These are phyloP conservation scores for Dryoscopus gambensis DNA, from an alignment of 2,113 vertebrate genomes.

Conservation along the genomic window DNA sequence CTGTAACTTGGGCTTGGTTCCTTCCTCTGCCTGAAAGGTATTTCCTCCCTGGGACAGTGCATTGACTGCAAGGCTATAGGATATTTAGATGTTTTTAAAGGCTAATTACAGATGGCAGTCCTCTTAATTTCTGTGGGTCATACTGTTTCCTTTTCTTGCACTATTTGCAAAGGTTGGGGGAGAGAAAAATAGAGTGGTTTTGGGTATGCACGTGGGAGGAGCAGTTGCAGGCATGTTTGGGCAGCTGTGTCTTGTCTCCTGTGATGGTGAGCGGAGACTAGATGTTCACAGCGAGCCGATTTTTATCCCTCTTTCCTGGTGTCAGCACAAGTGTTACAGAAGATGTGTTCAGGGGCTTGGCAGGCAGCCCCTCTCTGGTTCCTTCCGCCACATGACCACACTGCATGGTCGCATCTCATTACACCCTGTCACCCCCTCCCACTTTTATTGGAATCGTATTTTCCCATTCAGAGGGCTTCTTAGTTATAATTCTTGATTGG, in stretches of 20 bases:
- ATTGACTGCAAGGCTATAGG: not conserved
- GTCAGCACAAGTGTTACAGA: not conserved
- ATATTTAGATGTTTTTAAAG: not conserved
- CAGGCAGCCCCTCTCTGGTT: not conserved
- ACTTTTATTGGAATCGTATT: not conserved
- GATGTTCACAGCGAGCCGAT: not conserved
- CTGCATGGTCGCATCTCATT: accelerated
- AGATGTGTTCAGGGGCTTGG: not conserved
- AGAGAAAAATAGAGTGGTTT: accelerated
- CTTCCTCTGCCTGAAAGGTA: constrained; percentile 62
- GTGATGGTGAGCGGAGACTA: not conserved
- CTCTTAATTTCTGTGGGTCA: not conserved
- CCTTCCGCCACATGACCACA: accelerated
- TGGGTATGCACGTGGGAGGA: not conserved
- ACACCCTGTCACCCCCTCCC: accelerated
- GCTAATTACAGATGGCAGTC: not conserved
- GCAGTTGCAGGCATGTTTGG: not conserved
- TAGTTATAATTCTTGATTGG: not conserved
- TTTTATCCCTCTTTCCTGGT: not conserved
- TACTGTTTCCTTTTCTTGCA: not conserved
- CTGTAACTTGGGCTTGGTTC: constrained; percentile 45
- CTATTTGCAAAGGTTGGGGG: not conserved
- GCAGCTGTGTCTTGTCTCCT: constrained; percentile 10
- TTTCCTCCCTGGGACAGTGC: not conserved
- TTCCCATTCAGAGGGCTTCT: not conserved